phyloP scores from a whole-genome alignment of 2,888 invertebrate genomes.

The Gibbula magus region DNA sequence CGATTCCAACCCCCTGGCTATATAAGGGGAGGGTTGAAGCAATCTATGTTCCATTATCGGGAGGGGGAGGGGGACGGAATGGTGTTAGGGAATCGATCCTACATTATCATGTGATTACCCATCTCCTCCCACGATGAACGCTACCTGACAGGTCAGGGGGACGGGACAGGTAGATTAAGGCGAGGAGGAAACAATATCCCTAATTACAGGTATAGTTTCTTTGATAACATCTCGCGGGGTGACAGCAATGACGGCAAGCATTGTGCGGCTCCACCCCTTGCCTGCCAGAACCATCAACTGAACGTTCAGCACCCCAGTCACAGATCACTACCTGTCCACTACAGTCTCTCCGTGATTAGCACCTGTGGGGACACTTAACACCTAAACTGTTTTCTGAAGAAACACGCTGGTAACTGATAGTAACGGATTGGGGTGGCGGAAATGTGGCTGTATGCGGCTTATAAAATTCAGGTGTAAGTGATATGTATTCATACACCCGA shows the following conservation, averaged over 20 bases:
- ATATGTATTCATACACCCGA: not conserved
- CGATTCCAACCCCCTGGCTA: not conserved
- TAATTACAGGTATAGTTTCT: constrained; percentile 4
- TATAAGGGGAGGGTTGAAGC: not conserved
- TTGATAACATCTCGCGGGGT: not conserved
- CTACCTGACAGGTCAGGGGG: constrained; percentile 5
- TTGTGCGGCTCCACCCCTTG: not conserved
- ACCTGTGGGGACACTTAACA: constrained; percentile 1
- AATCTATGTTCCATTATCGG: not conserved
- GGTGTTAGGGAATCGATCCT: no score
- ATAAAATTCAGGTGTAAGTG: not conserved
- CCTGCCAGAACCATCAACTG: not conserved
- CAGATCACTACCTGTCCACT: constrained; percentile 1
- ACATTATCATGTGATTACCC: constrained; percentile 17
- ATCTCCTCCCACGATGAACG: not conserved
- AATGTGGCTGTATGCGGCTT: not conserved
- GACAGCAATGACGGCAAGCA: not conserved
- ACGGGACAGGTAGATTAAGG: constrained; percentile 10
- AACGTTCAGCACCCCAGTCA: not conserved
- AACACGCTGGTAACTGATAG: not conserved
- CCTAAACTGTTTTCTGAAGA: constrained; percentile 17
- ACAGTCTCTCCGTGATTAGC: not conserved
- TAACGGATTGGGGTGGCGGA: not conserved
- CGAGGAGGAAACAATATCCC: not conserved
- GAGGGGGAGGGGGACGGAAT: no score